Base-by-base conservation (phyloP, 1,140 invertebrate genomes). In the Agraylea sexmaculata region DNA sequence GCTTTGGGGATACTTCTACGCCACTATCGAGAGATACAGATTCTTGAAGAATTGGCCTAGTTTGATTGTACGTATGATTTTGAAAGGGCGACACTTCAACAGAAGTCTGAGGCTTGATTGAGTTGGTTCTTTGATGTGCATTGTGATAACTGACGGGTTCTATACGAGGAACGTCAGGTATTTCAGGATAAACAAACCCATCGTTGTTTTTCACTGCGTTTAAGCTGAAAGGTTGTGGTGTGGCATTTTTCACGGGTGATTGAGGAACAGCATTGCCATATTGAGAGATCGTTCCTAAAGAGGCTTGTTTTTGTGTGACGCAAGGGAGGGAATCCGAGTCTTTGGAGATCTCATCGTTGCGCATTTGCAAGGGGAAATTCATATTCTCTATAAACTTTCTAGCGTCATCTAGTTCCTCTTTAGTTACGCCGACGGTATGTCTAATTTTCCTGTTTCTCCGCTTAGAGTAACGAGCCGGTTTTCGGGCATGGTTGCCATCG, bases 401-500 rank as follows among this genome's bases (percentile, higher is more conserved):
- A 1, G 84, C 84, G 44, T 77, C 71, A 1, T 75, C 80, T 17
- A 88, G 57, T 49, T 88, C 84, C 53, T 86, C 83, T 1, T 70
- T 66, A 3, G 78, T 84, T 1, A 87, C 84, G 12, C 81, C 83
- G 3, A 88, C 81, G 0, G 84, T 88, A 52, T 87, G 81, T 2
- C 84, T 66, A 21, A 73, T 71, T 20, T 69, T 66, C 22, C 73
- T 66, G 40, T 56, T 63, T 16, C 67, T 61, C 2, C 66, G 53
- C n/a, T n/a, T n/a, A n/a, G n/a, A n/a, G n/a, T n/a, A n/a, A 11
- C 57, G 51, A 2, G 54, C 49, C 6, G 41, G 42, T n/a, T 55
- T 51, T 12, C 56, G 53, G 12, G 33, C 33, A 54, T 55, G 33
- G 53, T 52, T 46, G 16, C 59, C 62, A 38, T 40, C 36, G 13